A percentile compares a stretch with the other conserved stretches of the same genome.
Conservation (phyloP, 2,113 vertebrate species). For the Sorex araneus region DNA sequence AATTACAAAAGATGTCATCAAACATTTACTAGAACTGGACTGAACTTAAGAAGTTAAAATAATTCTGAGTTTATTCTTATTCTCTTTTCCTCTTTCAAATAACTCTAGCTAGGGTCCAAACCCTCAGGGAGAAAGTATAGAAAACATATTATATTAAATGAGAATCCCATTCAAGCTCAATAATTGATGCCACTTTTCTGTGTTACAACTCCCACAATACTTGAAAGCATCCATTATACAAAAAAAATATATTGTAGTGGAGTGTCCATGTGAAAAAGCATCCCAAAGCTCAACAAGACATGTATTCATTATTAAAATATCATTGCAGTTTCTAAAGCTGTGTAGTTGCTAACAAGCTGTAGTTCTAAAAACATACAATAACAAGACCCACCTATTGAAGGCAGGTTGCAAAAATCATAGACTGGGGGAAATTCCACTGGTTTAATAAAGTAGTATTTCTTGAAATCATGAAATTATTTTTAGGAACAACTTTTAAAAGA, state of each 20-base stretch:
- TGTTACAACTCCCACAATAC: background rate
- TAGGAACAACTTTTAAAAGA: background rate
- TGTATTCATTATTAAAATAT: background rate
- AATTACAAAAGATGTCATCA: background rate
- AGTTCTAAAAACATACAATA: conserved; percentile 11
- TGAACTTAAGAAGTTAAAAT: background rate
- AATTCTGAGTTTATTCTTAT: background rate
- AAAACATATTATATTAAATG: conserved; percentile 20
- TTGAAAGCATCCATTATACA: conserved; percentile 11
- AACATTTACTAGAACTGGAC: background rate
- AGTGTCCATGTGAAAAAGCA: background rate
- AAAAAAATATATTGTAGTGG: background rate
- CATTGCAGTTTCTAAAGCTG: background rate
- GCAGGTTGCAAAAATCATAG: background rate
- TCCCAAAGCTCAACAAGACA: background rate
- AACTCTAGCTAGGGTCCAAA: background rate
- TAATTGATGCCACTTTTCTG: conserved; percentile 8
- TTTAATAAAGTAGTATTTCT: conserved; percentile 5
- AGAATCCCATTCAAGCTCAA: background rate
- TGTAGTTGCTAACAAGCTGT: background rate
- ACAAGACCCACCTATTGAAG: background rate
- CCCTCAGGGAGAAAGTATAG: background rate
- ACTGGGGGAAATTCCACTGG: background rate
- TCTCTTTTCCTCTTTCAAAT: background rate
- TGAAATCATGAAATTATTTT: conserved; percentile 34